phyloP scores from a whole-genome alignment of 2,113 vertebrate genomes.

The Forbesichthys agassizii region DNA sequence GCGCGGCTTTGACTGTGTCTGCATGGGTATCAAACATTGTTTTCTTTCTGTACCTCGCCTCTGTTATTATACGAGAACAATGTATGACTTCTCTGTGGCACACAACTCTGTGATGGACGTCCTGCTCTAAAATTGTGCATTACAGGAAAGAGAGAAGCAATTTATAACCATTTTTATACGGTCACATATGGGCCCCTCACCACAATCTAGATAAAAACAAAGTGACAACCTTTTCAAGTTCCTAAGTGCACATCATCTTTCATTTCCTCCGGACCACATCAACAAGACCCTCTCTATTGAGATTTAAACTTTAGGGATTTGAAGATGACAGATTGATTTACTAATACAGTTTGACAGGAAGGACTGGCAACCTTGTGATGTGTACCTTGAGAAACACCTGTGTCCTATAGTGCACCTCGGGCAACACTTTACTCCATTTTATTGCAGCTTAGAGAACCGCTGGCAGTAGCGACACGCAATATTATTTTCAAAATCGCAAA shows the following conservation, averaged over 20 bases:
- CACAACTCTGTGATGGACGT: slow-evolving; percentile 33
- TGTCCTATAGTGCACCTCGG: slow-evolving; percentile 66
- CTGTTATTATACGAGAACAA: slow-evolving; percentile 29
- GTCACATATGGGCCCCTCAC: slow-evolving; percentile 31
- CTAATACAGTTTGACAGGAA: slow-evolving; percentile 72
- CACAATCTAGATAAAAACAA: slow-evolving; percentile 48
- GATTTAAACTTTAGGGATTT: slow-evolving; percentile 57
- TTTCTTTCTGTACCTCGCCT: neutral
- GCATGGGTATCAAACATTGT: slow-evolving; percentile 4
- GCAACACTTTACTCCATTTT: slow-evolving; percentile 51
- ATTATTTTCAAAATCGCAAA: slow-evolving; percentile 53
- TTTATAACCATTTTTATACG: slow-evolving; percentile 50
- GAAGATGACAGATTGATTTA: slow-evolving; percentile 74
- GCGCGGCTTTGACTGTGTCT: slow-evolving; percentile 28
- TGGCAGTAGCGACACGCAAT: slow-evolving; percentile 44
- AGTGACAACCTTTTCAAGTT: slow-evolving; percentile 61
- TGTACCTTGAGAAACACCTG: slow-evolving; percentile 71
- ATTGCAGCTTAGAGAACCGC: slow-evolving; percentile 61
- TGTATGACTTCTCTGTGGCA: slow-evolving; percentile 15
- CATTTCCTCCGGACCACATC: slow-evolving; percentile 57
- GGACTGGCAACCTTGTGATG: slow-evolving; percentile 64
- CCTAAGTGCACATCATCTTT: slow-evolving; percentile 59
- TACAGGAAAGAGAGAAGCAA: slow-evolving; percentile 40
- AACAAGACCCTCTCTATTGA: slow-evolving; percentile 44
- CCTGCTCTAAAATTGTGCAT: slow-evolving; percentile 36